These are phyloP conservation scores for Columba guinea DNA, from an alignment of 2,797 vertebrate species.

Conservation along the genomic window DNA sequence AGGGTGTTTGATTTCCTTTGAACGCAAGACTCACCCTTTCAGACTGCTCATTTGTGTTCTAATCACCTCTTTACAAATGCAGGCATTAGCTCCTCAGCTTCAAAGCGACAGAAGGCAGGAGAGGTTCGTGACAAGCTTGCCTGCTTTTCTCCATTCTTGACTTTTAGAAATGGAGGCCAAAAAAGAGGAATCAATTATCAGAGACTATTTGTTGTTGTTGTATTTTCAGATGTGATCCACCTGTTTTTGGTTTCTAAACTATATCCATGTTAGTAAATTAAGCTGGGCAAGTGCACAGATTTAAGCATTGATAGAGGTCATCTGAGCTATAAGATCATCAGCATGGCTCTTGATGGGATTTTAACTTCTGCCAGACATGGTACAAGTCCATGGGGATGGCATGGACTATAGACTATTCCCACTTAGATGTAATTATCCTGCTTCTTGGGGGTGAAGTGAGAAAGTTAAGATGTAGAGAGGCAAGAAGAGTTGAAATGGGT, in stretches of 20 bases:
- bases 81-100: background rate
- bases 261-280: background rate
- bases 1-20: background rate
- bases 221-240: background rate
- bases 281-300: background rate
- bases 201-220: background rate
- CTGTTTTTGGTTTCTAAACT: background rate
- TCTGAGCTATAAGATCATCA: background rate
- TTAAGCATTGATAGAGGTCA: background rate
- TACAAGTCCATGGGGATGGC: background rate
- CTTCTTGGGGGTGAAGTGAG: background rate
- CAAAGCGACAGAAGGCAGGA: background rate
- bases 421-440: background rate
- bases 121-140: background rate
- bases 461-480: background rate
- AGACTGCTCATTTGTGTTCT: background rate
- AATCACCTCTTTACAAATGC: background rate
- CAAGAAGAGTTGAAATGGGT: background rate
- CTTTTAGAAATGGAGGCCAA: background rate
- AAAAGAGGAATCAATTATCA: background rate
- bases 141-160: background rate
- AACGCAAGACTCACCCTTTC: background rate
- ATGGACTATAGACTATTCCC: background rate
- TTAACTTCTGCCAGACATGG: background rate
- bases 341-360: background rate